A percentile compares a stretch with the other conserved stretches of the same genome.
Evolutionary conservation across 1,140 invertebrate genomes (phyloP).

Genomic region (Lamellibrachia luymesi): DNA sequence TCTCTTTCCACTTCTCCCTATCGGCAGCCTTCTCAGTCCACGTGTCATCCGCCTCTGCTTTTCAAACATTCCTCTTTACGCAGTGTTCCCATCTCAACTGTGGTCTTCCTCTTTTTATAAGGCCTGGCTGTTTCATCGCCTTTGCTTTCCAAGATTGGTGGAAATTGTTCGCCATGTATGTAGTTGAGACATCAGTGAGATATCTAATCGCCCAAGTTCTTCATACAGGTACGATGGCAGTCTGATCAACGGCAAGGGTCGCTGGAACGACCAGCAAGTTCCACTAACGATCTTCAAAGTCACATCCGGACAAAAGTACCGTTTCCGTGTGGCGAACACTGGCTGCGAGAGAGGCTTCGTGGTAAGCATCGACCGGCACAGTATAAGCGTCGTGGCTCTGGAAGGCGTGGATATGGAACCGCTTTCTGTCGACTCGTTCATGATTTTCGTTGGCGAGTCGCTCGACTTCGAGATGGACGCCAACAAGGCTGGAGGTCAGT

Average conservation of each 20-base stretch:
- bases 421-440: conserved; percentile 13
- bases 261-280: background rate
- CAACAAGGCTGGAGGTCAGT: background rate
- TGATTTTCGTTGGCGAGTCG: conserved; percentile 17
- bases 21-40: too few species aligned
- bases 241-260: conserved; percentile 5
- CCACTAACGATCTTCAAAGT: background rate
- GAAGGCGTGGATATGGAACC: background rate
- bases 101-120: too few species aligned
- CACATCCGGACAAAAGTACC: background rate
- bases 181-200: background rate
- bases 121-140: background rate
- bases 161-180: background rate
- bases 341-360: background rate
- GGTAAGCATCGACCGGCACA: conserved; percentile 9
- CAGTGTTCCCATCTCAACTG: too few species aligned
- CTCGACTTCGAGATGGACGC: conserved; percentile 18
- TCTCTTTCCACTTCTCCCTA: too few species aligned
- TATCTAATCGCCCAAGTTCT: background rate
- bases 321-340: conserved; percentile 2
- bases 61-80: too few species aligned
- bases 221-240: background rate
- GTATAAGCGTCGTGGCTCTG: background rate
- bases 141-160: background rate
- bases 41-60: too few species aligned